Evolutionary conservation across 2,113 vertebrate genomes (phyloP).

Genomic region (Thryonomys swinderianus): DNA sequence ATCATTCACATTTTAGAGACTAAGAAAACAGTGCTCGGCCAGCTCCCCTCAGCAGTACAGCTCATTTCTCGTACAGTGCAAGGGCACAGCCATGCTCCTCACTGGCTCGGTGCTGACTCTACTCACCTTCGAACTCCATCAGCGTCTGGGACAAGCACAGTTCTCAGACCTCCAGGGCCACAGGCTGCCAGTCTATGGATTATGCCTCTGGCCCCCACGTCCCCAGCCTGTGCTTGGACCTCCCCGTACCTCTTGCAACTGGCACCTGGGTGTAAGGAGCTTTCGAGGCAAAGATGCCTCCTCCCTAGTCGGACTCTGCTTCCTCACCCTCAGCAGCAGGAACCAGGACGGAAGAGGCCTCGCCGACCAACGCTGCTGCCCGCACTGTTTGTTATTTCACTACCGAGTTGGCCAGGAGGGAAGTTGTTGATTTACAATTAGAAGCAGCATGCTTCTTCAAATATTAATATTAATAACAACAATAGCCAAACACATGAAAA

Average conservation of each 20-base stretch:
- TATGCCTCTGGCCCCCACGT: not conserved
- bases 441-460: conserved; percentile 73
- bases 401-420: conserved; percentile 61
- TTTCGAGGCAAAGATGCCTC: not conserved
- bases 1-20: not conserved
- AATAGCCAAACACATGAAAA: conserved; percentile 76
- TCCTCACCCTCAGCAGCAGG: not conserved
- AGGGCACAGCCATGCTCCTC: not conserved
- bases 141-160: not conserved
- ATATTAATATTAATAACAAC: conserved; percentile 81
- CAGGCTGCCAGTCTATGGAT: not conserved
- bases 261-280: not conserved
- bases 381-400: conserved; percentile 67
- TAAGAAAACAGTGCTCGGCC: not conserved
- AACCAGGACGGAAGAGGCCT: conserved; percentile 44
- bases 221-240: not conserved
- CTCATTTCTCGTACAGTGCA: not conserved
- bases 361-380: no score
- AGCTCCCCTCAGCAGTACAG: not conserved
- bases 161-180: not conserved
- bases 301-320: not conserved
- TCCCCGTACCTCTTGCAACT: not conserved
- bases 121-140: not conserved
- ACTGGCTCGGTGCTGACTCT: not conserved
- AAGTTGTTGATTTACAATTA: conserved; percentile 70